Evolutionary conservation across 92 coral and sea anemone species (phyloP).

Genomic region (Heliopora coerulea): DNA sequence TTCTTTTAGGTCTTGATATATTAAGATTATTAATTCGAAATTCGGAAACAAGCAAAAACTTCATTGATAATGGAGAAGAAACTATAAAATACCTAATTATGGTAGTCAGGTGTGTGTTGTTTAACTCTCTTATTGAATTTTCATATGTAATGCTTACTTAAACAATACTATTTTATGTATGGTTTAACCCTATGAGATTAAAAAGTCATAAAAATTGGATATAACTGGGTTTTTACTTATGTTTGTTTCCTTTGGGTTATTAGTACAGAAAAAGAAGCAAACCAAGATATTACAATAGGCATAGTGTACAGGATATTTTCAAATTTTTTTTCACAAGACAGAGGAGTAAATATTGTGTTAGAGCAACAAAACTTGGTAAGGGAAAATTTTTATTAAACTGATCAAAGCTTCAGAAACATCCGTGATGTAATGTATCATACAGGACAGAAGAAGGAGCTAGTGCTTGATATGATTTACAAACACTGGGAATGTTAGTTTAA

Average conservation of each 20-base stretch:
- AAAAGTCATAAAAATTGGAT: too few species aligned
- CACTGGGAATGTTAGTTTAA: too few species aligned
- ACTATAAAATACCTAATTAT: conserved; percentile 56
- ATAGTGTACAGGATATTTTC: conserved; percentile 80
- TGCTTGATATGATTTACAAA: too few species aligned
- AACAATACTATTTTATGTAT: background rate
- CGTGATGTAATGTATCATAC: too few species aligned
- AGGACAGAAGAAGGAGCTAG: too few species aligned
- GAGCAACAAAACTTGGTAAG: conserved; percentile 65
- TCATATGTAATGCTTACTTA: background rate
- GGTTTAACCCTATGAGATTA: background rate
- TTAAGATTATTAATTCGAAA: conserved; percentile 71
- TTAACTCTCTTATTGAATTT: too few species aligned
- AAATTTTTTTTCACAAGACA: conserved; percentile 66
- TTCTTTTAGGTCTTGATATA: conserved; percentile 67
- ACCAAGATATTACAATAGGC: conserved; percentile 29
- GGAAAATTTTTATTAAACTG: background rate
- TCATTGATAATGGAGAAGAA: conserved; percentile 62
- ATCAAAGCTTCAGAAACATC: too few species aligned
- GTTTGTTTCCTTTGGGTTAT: too few species aligned
- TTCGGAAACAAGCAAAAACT: conserved; percentile 54
- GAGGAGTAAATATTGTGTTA: conserved; percentile 62
- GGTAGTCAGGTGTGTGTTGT: conserved; percentile 59
- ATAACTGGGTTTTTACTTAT: too few species aligned
- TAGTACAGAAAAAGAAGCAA: conserved; percentile 59